These are phyloP conservation scores for Uromys caudimaculatus DNA, from an alignment of 2,797 vertebrate genomes.

Conservation along the genomic window DNA sequence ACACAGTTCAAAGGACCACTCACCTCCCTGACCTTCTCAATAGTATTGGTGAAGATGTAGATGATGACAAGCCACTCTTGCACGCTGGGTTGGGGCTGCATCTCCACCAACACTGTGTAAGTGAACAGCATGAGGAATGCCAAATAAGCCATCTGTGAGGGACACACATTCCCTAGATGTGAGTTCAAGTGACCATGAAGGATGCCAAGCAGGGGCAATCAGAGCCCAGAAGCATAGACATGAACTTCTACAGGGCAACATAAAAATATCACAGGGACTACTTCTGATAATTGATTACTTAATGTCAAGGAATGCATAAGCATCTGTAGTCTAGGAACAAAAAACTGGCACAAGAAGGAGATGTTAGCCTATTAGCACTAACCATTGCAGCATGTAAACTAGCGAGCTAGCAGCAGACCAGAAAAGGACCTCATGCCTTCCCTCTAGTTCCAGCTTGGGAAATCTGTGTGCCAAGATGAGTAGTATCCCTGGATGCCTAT, in stretches of 20 bases:
- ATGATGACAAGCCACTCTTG: conserved; percentile 95
- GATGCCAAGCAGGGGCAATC: not conserved
- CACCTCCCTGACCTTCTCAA: conserved; percentile 97
- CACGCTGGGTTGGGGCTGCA: conserved; percentile 91
- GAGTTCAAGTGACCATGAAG: not conserved
- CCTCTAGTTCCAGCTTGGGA: not conserved
- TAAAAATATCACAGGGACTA: not conserved
- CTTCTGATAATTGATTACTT: not conserved
- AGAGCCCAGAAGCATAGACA: not conserved
- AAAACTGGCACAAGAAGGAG: not conserved
- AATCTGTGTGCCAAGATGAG: not conserved
- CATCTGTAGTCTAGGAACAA: not conserved
- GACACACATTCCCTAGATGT: conserved; percentile 46
- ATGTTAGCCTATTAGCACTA: not conserved
- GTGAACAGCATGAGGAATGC: conserved; percentile 96
- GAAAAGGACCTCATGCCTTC: not conserved
- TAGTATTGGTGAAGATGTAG: conserved; percentile 94
- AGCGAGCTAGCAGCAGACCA: not conserved
- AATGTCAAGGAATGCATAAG: not conserved
- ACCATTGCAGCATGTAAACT: not conserved
- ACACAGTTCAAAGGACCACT: conserved; percentile 68
- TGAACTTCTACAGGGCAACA: not conserved
- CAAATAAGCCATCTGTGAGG: conserved; percentile 94
- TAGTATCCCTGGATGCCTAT: not conserved
- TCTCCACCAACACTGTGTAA: conserved; percentile 95